A percentile compares a stretch with the other conserved stretches of the same genome.
phyloP scores from a whole-genome alignment of 2,888 invertebrate genomes.

The Cheilosia vernalis region DNA sequence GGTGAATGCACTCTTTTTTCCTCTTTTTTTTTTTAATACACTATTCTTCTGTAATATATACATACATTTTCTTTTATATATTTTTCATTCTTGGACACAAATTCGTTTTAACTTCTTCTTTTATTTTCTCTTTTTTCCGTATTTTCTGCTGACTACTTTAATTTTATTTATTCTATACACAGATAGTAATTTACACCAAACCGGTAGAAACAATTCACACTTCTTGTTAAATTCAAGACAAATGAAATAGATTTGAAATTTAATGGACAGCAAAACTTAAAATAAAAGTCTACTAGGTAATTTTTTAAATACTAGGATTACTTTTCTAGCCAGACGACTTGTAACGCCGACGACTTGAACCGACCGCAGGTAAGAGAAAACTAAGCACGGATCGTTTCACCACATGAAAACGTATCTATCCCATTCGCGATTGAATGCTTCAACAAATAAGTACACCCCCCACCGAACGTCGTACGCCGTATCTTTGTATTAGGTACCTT shows the following conservation, averaged over 20 bases:
- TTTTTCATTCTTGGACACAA: slow-evolving; percentile 42
- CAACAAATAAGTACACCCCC: slow-evolving; percentile 63
- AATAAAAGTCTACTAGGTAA: slow-evolving; percentile 10
- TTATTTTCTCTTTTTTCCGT: slow-evolving; percentile 2
- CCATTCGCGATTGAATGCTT: slow-evolving; percentile 74
- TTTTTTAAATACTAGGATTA: not conserved
- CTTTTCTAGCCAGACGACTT: not conserved
- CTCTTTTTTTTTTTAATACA: slow-evolving; percentile 50
- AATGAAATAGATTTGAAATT: not conserved
- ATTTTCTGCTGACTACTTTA: slow-evolving; percentile 28
- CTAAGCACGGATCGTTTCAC: slow-evolving; percentile 72
- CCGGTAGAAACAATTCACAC: not conserved
- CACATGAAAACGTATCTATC: slow-evolving; percentile 59
- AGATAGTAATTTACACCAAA: slow-evolving; percentile 7
- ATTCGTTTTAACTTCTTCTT: slow-evolving; percentile 27
- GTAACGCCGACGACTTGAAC: slow-evolving; percentile 50
- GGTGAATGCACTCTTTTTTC: slow-evolving; percentile 74
- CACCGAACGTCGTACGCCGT: slow-evolving; percentile 44
- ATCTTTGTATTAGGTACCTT: not conserved
- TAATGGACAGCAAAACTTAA: not conserved
- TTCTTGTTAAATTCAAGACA: slow-evolving; percentile 18
- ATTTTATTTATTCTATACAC: not conserved
- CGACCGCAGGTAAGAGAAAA: slow-evolving; percentile 71
- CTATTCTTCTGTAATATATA: slow-evolving; percentile 49
- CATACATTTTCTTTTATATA: slow-evolving; percentile 31